Conservation (phyloP, 2,797 vertebrate species). For the Protonibea diacanthus region DNA sequence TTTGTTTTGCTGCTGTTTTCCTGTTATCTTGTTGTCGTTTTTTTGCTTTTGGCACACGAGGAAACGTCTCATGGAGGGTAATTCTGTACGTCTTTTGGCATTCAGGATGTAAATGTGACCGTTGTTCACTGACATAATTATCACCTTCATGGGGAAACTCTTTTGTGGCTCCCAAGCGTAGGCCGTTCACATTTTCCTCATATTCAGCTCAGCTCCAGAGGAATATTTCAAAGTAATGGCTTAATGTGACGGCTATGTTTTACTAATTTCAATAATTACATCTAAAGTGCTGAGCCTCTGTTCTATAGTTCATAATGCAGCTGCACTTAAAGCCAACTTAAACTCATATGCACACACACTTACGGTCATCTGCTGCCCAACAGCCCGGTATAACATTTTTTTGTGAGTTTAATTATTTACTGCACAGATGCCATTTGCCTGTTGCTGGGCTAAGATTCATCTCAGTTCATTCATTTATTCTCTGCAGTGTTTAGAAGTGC, state of each 20-base stretch:
- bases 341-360: slow-evolving; percentile 4
- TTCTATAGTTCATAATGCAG: slow-evolving; percentile 19
- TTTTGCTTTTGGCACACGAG: background rate
- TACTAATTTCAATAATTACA: slow-evolving; percentile 22
- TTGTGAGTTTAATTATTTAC: background rate
- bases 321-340: slow-evolving; percentile 20
- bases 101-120: background rate
- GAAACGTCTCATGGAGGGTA: background rate
- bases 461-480: background rate
- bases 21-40: background rate
- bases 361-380: slow-evolving; percentile 27
- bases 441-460: slow-evolving; percentile 11
- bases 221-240: slow-evolving; percentile 20
- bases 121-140: background rate
- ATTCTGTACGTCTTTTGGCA: background rate
- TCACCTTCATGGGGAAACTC: background rate
- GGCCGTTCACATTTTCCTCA: slow-evolving; percentile 6
- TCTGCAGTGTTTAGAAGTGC: slow-evolving; percentile 6
- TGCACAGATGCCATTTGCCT: slow-evolving; percentile 18
- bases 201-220: slow-evolving; percentile 6
- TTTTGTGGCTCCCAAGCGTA: background rate
- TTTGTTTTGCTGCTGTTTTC: background rate
- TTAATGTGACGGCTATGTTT: slow-evolving; percentile 24
- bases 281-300: slow-evolving; percentile 2
- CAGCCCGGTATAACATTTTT: slow-evolving; percentile 11